Base-by-base conservation (phyloP, 2,113 vertebrate species). In the Stigmatopora nigra region DNA sequence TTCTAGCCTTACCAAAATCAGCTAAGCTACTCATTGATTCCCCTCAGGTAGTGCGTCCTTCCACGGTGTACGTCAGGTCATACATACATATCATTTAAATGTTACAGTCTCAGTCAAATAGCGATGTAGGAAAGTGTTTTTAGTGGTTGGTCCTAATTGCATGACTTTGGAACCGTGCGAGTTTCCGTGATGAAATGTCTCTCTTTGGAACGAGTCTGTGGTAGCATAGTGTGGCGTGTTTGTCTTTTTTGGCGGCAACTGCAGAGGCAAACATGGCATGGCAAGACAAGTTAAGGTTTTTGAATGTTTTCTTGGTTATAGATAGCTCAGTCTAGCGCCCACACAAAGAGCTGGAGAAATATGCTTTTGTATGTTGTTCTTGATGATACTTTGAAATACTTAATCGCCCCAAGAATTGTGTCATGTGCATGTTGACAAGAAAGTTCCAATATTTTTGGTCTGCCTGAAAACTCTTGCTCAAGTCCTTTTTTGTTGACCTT, bases 1-100 rank as follows among this genome's bases (percentile, higher is more conserved):
- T 48, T 36, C 56, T 17, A 14, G 36, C 22, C 47, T 48, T 56
- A 65, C 80, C 67, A 51, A 41, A 77, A 56, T 78, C 68, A 72
- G 74, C 71, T 73, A 69, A 70, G 17, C 16, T 31, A 10, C 36
- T 78, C 74, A 72, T 73, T 61, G 44, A 49, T 69, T 66, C 71
- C 41, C 71, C 58, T 75, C 61, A 71, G 79, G 61, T 68, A 47
- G 36, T 69, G 61, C 38, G 5, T 12, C 12, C 20, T n/a, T 41
- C 14, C 41, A 47, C 19, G 47, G 4, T 41, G 38, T 41, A 46
- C 25, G 45, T 47, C 11, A 48, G 44, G 19, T 47, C 61, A 63
- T 25, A 12, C 49, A 58, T 35, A 22, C 9, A 58, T 12, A 58
- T 16, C 41, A 10, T 61, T 13, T 5, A 19, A 46, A 51, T 10